Percentiles rank a stretch among this genome's conserved stretches.
Conservation (phyloP, 2,888 invertebrate genomes). For the Lycaena phlaeas region DNA sequence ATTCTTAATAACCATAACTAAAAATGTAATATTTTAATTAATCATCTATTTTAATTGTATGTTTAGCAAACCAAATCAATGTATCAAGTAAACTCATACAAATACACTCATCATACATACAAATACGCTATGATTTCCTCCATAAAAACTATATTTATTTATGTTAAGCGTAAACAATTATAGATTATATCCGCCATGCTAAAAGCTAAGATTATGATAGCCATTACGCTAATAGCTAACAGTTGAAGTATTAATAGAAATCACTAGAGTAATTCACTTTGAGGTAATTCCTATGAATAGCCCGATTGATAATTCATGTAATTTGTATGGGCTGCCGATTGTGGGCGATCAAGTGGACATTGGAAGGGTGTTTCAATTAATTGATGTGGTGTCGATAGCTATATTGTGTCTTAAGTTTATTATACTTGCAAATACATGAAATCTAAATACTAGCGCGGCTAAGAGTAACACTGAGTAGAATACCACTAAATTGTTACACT, state of each 20-base stretch:
- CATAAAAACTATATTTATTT: conserved; percentile 5
- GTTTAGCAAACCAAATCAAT: too few species aligned
- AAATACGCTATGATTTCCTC: too few species aligned
- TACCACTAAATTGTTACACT: too few species aligned
- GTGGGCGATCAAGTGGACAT: conserved; percentile 6
- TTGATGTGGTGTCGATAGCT: neutral
- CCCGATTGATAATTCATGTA: conserved; percentile 12
- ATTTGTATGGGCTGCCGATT: neutral
- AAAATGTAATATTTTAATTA: too few species aligned
- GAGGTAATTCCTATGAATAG: conserved; percentile 22
- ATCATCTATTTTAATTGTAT: too few species aligned
- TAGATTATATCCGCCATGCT: conserved; percentile 16
- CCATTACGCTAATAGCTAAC: conserved; percentile 33
- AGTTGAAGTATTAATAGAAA: conserved; percentile 29
- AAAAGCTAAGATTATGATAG: conserved; percentile 12
- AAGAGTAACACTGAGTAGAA: too few species aligned
- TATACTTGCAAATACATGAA: too few species aligned
- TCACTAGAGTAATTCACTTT: conserved; percentile 21
- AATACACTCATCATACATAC: too few species aligned
- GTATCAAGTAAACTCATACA: too few species aligned
- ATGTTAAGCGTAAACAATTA: conserved; percentile 5
- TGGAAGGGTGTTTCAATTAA: neutral
- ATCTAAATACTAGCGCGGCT: too few species aligned
- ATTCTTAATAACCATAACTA: too few species aligned
- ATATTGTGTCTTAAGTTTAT: too few species aligned